Evolutionary conservation across 2,888 invertebrate species (phyloP).

Genomic region (Eupithecia inturbata): DNA sequence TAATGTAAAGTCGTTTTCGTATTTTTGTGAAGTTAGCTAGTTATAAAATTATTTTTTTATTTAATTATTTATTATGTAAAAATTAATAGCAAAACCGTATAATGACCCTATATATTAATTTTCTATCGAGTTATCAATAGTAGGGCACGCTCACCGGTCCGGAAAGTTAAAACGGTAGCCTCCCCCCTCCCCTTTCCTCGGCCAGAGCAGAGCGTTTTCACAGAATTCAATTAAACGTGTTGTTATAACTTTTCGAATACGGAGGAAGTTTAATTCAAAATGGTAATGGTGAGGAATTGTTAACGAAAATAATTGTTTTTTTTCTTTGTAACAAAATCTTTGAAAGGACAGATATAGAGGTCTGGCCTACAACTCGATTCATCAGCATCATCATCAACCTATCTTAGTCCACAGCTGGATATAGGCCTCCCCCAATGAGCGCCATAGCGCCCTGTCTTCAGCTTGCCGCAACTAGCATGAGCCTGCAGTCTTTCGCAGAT

Average conservation of each 20-base stretch:
- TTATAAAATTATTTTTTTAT: no score
- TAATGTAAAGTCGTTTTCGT: no score
- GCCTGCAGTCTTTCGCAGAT: no score
- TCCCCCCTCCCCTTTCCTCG: conserved; percentile 42
- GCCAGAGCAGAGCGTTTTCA: conserved; percentile 49
- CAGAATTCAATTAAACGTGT: conserved; percentile 63
- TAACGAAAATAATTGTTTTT: background rate
- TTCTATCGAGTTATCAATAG: conserved; percentile 29
- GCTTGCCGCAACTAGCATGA: no score
- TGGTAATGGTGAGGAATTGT: conserved; percentile 24
- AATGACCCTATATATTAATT: background rate
- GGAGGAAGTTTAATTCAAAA: conserved; percentile 34
- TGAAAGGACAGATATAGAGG: background rate
- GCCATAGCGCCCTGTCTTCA: no score
- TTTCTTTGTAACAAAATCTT: background rate
- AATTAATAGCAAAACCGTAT: no score
- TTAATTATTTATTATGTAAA: no score
- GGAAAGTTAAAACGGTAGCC: conserved; percentile 71
- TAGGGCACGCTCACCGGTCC: conserved; percentile 53
- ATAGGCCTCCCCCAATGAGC: no score
- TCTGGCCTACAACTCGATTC: background rate
- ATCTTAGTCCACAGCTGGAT: no score
- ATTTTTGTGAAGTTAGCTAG: no score
- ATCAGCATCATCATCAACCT: no score
- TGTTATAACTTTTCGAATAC: conserved; percentile 42